phyloP scores from a whole-genome alignment of 2,797 vertebrate species.

The Eurystomus glaucurus region DNA sequence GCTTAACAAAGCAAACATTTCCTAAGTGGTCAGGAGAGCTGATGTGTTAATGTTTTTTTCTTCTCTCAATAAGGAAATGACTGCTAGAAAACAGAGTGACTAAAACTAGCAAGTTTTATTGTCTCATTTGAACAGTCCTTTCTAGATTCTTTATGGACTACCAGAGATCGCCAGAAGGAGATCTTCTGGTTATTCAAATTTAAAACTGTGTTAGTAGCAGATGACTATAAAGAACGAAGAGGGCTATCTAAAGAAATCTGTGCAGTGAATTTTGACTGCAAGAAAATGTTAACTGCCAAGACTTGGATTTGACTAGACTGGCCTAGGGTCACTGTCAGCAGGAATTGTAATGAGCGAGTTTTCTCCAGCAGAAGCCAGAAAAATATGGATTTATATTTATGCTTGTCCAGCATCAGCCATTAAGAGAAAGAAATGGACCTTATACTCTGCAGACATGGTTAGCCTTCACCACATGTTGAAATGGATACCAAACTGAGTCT shows the following conservation, averaged over 20 bases:
- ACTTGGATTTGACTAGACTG: slow-evolving; percentile 5
- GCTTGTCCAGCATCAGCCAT: background rate
- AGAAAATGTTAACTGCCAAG: background rate
- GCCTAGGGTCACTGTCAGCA: background rate
- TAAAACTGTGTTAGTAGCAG: background rate
- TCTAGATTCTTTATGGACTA: background rate
- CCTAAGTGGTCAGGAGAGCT: background rate
- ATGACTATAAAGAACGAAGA: background rate
- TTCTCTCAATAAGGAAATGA: background rate
- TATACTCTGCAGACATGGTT: background rate
- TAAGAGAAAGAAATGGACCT: slow-evolving; percentile 47
- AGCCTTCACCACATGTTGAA: slow-evolving; percentile 68
- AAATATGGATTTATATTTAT: slow-evolving; percentile 45
- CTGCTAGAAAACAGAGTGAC: background rate
- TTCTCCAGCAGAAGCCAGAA: slow-evolving; percentile 28
- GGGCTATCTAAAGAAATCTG: background rate
- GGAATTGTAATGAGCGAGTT: slow-evolving; percentile 37
- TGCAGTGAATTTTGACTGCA: slow-evolving; percentile 4
- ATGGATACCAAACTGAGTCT: slow-evolving; percentile 64
- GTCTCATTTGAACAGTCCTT: background rate
- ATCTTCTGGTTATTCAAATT: background rate
- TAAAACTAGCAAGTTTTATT: background rate
- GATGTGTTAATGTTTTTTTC: too few relatives aligned
- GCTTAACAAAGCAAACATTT: background rate
- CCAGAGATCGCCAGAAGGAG: background rate